These are phyloP conservation scores for Hystrix brachyura DNA, from an alignment of 2,113 vertebrate species.

Conservation along the genomic window DNA sequence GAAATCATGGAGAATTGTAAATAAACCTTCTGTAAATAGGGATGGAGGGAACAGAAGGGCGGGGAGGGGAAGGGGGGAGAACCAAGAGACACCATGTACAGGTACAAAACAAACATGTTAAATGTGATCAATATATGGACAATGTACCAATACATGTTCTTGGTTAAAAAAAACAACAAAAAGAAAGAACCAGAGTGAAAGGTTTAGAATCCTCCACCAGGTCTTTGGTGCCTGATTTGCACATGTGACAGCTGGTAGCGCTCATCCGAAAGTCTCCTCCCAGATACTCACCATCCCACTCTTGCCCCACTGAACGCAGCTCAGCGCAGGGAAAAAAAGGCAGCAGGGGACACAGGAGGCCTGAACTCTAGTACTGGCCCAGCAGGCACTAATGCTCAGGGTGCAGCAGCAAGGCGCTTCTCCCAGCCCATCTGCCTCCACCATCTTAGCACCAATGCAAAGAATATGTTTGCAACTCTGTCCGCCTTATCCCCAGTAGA, in stretches of 20 bases:
- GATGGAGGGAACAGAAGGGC: too few species aligned
- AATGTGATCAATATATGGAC: too few species aligned
- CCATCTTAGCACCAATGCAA: not conserved
- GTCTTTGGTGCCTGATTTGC: not conserved
- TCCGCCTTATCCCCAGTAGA: not conserved
- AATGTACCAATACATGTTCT: too few species aligned
- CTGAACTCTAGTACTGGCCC: not conserved
- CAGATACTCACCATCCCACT: too few species aligned
- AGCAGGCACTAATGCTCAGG: not conserved
- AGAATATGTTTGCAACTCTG: not conserved
- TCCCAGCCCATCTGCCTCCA: not conserved
- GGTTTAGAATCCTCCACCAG: not conserved
- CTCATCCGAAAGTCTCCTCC: not conserved
- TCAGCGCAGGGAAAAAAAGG: not conserved
- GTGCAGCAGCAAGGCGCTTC: accelerated
- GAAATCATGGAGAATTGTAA: too few species aligned
- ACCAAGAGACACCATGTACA: too few species aligned
- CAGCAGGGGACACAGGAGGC: not conserved
- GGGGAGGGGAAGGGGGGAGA: too few species aligned
- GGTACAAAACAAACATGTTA: too few species aligned
- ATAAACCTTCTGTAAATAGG: too few species aligned
- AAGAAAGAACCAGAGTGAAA: too few species aligned
- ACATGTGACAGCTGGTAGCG: not conserved
- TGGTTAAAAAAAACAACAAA: too few species aligned
- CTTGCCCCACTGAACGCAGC: not conserved